Base-by-base conservation (phyloP, 2,888 invertebrate species). In the Amphipoea oculea region DNA sequence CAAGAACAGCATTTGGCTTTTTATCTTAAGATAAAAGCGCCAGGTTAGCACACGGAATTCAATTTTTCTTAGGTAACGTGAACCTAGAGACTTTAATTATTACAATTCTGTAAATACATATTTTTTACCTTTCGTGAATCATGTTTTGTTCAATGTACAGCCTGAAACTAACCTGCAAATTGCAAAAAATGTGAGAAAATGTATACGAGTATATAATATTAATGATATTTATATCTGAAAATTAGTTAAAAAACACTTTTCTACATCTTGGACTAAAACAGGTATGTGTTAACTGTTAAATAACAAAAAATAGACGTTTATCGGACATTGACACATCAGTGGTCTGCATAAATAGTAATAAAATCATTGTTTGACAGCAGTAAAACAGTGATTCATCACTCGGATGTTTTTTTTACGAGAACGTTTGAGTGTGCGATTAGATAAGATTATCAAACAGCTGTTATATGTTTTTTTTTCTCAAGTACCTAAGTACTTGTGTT, bases 391-490 rank as follows among this genome's bases (percentile, higher is more conserved):
- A 72, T 63, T 71, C 42, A 73, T 60, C 1, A 29, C 1, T 71
- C n/a, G 40, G 51, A 72, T 84, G 63, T 82, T 29, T 29, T 29
- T 57, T 68, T 48, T 20, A n/a, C 1, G 40, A 40, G 6, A 73
- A 57, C 40, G 14, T 66, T 66, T 42, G 65, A 51, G n/a, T n/a
- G 60, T 17, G 14, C n/a, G 72, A 83, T 81, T 60, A 76, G 81
- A 73, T 76, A 14, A 23, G 12, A 40, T 1, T 51, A 40, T 66
- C 1, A 40, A 78, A 73, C 72, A 85, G 69, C 79, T 82, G 79
- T 60, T 69, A 12, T 57, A 6, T 23, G 7, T 66, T 48, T 48
- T 51, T 69, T 76, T 73, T 66, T 75, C 12, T 14, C 20, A 51
- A 40, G 40, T 57, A n/a, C 1, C 6, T 23, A 36, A 36, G 36